A percentile compares a stretch with the other conserved stretches of the same genome.
phyloP scores from a whole-genome alignment of 2,888 invertebrate genomes.

The Cephus runcator region DNA sequence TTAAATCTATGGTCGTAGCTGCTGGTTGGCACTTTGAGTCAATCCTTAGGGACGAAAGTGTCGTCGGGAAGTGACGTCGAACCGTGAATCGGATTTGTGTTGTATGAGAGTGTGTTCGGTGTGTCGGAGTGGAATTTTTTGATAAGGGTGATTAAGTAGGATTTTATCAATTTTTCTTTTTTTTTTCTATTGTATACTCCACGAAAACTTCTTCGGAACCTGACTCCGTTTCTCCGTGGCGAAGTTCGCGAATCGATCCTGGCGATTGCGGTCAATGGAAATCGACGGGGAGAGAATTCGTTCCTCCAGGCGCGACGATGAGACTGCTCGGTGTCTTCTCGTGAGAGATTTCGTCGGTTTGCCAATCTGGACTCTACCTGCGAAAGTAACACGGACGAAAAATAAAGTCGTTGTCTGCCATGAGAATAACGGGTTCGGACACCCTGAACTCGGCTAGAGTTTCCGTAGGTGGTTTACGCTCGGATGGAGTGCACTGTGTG shows the following conservation, averaged over 20 bases:
- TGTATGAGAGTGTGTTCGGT: not conserved
- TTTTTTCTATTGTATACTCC: not conserved
- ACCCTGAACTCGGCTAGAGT: not conserved
- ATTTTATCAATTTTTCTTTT: not conserved
- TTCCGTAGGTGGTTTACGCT: not conserved
- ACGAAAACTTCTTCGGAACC: not conserved
- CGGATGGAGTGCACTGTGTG: not conserved
- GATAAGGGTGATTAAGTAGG: not conserved
- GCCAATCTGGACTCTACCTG: not conserved
- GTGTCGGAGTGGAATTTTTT: not conserved
- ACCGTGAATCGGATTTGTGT: not conserved
- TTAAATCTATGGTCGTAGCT: not conserved
- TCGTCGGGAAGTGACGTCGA: not conserved
- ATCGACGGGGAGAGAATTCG: slow-evolving; percentile 12
- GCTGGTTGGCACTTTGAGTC: not conserved
- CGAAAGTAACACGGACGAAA: not conserved
- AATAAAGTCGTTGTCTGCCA: not conserved
- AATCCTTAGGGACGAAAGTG: not conserved
- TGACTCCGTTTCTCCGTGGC: not conserved
- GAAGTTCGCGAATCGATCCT: not conserved
- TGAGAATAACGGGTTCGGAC: not conserved
- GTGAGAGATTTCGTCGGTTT: not conserved
- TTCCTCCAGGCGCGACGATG: slow-evolving; percentile 18
- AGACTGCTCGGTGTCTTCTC: not conserved
- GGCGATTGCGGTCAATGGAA: slow-evolving; percentile 1